A percentile compares a stretch with the other conserved stretches of the same genome.
These are phyloP conservation scores for Lophius piscatorius DNA, from an alignment of 2,113 vertebrate genomes.

Conservation along the genomic window DNA sequence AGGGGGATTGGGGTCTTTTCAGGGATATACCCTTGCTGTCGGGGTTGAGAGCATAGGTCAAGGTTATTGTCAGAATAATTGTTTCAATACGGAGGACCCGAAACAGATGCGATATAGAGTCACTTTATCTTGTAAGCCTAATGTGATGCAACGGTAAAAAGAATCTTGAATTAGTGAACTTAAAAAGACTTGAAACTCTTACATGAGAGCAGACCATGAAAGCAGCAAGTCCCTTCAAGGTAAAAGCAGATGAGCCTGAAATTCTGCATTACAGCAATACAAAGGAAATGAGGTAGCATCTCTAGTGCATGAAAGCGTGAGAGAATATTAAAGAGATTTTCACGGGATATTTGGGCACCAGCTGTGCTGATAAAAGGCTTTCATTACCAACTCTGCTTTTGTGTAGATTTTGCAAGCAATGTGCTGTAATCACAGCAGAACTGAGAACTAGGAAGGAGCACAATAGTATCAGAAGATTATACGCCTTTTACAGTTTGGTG, in stretches of 20 bases:
- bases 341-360: constrained; percentile 54
- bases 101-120: constrained; percentile 12
- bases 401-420: constrained; percentile 44
- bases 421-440: constrained; percentile 25
- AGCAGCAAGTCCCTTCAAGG: constrained; percentile 22
- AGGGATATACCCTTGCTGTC: too few relatives aligned
- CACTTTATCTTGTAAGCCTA: too few relatives aligned
- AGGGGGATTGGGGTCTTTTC: too few relatives aligned
- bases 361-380: constrained; percentile 63
- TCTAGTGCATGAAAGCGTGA: constrained; percentile 30
- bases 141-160: too few relatives aligned
- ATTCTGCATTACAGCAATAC: constrained; percentile 27
- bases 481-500: constrained; percentile 16
- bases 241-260: constrained; percentile 12
- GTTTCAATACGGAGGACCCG: too few relatives aligned
- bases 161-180: constrained; percentile 20
- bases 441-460: constrained; percentile 22
- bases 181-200: constrained; percentile 21
- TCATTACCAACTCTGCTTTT: constrained; percentile 56
- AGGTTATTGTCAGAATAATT: too few relatives aligned
- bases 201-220: constrained; percentile 18
- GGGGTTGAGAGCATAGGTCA: too few relatives aligned
- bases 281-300: constrained; percentile 55
- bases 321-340: constrained; percentile 67
- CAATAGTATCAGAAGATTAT: constrained; percentile 24